A percentile compares a stretch with the other conserved stretches of the same genome.
These are phyloP conservation scores for Pagetopsis macropterus DNA, from an alignment of 2,797 vertebrate genomes.

Conservation along the genomic window DNA sequence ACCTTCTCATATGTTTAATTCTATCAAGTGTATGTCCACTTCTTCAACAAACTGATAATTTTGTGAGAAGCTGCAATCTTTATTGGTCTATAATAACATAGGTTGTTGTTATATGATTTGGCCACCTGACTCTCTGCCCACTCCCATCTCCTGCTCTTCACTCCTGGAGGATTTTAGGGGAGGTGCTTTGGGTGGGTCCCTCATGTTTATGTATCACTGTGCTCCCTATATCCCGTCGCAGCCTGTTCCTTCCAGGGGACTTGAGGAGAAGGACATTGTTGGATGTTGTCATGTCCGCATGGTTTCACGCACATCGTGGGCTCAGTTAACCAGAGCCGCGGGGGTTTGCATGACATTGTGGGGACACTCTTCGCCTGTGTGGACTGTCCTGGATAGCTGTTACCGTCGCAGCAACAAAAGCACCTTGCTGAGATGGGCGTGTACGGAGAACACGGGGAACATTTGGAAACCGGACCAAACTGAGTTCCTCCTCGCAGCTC, in stretches of 20 bases:
- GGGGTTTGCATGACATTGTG: constrained; percentile 10
- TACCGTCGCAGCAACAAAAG: constrained; percentile 33
- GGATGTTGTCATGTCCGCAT: constrained; percentile 17
- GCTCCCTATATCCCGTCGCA: constrained; percentile 59
- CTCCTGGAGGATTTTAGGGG: constrained; percentile 63
- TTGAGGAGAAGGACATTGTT: constrained; percentile 14
- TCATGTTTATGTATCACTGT: constrained; percentile 75
- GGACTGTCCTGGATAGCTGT: constrained; percentile 52
- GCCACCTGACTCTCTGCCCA: constrained; percentile 51
- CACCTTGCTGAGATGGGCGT: constrained; percentile 70
- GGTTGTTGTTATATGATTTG: constrained; percentile 20
- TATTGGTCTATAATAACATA: neutral
- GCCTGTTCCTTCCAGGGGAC: constrained; percentile 48
- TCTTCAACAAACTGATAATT: neutral
- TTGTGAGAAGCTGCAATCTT: neutral
- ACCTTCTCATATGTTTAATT: neutral
- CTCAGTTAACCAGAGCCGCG: constrained; percentile 19
- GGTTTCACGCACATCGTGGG: constrained; percentile 35
- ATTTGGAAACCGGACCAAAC: constrained; percentile 35
- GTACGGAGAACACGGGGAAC: constrained; percentile 29
- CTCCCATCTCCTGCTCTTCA: constrained; percentile 57
- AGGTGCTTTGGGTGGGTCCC: constrained; percentile 76
- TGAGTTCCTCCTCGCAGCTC: constrained; percentile 32
- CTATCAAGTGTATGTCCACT: neutral
- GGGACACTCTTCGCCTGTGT: neutral